Percentiles rank a stretch among this genome's conserved stretches.
phyloP scores from a whole-genome alignment of 1,140 invertebrate genomes.

The Anastrepha ludens region DNA sequence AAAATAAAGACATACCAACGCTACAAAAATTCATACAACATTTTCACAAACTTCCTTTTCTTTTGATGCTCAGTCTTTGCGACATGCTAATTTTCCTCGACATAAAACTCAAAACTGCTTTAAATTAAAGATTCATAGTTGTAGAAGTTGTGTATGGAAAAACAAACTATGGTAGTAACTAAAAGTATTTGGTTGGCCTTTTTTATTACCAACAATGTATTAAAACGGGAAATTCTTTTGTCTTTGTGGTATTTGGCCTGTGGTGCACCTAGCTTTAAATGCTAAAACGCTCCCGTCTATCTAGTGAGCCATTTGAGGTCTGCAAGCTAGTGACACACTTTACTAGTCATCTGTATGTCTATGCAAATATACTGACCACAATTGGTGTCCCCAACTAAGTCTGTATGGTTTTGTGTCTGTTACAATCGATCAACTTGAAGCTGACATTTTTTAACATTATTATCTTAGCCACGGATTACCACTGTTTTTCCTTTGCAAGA shows the following conservation, averaged over 20 bases:
- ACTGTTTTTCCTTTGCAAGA: background rate
- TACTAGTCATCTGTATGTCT: background rate
- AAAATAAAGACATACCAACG: background rate
- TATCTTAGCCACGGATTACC: background rate
- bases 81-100: background rate
- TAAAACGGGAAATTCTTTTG: background rate
- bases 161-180: too few relatives aligned
- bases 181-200: too few relatives aligned
- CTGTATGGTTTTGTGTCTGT: background rate
- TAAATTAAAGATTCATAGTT: too few relatives aligned
- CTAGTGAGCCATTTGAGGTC: background rate
- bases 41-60: background rate
- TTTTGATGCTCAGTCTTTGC: background rate
- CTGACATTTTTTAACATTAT: conserved; percentile 19
- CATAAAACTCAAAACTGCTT: background rate
- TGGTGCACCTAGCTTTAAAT: background rate
- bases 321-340: conserved; percentile 11
- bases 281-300: background rate
- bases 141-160: too few relatives aligned
- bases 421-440: background rate
- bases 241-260: conserved; percentile 32
- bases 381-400: background rate
- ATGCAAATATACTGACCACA: background rate
- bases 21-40: background rate
- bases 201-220: background rate